phyloP scores from a whole-genome alignment of 2,888 invertebrate species.

The Elegia similella region DNA sequence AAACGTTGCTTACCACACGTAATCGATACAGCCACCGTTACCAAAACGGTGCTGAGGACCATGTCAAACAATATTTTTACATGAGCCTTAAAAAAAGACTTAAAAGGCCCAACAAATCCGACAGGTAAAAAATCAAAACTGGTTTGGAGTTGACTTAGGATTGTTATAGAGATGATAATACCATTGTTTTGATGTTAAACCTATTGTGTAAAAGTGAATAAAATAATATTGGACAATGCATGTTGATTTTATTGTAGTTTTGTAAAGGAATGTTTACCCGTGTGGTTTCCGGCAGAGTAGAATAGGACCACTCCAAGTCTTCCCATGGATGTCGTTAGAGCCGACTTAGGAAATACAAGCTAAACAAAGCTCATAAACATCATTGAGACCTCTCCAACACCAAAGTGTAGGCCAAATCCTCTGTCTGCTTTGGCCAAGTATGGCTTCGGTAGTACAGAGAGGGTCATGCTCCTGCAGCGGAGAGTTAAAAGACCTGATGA shows the following conservation, averaged over 20 bases:
- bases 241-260: neutral
- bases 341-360: too few relatives aligned
- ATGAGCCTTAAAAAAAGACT: conserved; percentile 34
- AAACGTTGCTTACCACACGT: conserved; percentile 20
- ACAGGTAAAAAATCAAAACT: conserved; percentile 24
- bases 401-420: too few relatives aligned
- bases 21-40: conserved; percentile 24
- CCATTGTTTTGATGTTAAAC: conserved; percentile 4
- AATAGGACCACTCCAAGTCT: too few relatives aligned
- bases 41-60: conserved; percentile 36
- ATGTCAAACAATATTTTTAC: conserved; percentile 57
- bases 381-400: too few relatives aligned
- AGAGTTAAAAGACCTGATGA: too few relatives aligned
- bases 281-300: too few relatives aligned
- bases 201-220: neutral
- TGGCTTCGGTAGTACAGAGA: too few relatives aligned
- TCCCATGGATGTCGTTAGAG: too few relatives aligned
- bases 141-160: conserved; percentile 9
- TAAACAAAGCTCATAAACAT: too few relatives aligned
- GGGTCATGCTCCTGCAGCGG: too few relatives aligned
- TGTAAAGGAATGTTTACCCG: too few relatives aligned
- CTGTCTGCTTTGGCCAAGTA: too few relatives aligned
- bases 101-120: conserved; percentile 3
- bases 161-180: conserved; percentile 19
- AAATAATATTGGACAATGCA: neutral